Evolutionary conservation across 2,888 invertebrate species (phyloP).

Genomic region (Pseudococcus viburni): DNA sequence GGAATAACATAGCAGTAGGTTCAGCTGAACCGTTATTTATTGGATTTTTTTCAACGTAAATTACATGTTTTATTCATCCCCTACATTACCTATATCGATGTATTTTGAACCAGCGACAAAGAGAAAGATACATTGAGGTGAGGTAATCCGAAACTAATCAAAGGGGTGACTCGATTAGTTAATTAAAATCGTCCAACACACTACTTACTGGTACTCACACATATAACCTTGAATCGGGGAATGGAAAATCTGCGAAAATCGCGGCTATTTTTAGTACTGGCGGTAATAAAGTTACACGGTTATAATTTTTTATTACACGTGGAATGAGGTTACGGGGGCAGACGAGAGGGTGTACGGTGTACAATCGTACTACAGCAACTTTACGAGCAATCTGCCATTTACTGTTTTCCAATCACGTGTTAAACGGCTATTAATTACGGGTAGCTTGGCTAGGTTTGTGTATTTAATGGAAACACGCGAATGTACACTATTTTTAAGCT

Average conservation of each 20-base stretch:
- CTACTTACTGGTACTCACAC: not conserved
- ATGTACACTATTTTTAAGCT: constrained; percentile 19
- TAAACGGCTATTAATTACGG: constrained; percentile 47
- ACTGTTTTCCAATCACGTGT: constrained; percentile 49
- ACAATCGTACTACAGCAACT: not conserved
- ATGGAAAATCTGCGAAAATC: not conserved
- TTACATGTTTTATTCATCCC: constrained; percentile 31
- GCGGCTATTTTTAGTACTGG: not conserved
- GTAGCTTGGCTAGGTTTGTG: constrained; percentile 32
- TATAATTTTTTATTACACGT: not conserved
- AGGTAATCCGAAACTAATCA: not conserved
- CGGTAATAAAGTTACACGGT: not conserved
- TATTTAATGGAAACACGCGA: constrained; percentile 44
- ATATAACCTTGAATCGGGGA: not conserved
- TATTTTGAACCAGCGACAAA: not conserved
- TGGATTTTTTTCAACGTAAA: constrained; percentile 43
- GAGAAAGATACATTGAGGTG: not conserved
- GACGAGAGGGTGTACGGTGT: not conserved
- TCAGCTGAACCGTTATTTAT: not conserved
- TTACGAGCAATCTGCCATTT: constrained; percentile 44
- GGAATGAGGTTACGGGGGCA: not conserved
- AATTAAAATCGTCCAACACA: not conserved
- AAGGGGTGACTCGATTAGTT: constrained; percentile 43
- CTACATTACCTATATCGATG: not conserved
- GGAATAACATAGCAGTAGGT: constrained; percentile 4